These are phyloP conservation scores for Hypselothyrea guttata DNA, from an alignment of 2,888 invertebrate species.

Conservation along the genomic window DNA sequence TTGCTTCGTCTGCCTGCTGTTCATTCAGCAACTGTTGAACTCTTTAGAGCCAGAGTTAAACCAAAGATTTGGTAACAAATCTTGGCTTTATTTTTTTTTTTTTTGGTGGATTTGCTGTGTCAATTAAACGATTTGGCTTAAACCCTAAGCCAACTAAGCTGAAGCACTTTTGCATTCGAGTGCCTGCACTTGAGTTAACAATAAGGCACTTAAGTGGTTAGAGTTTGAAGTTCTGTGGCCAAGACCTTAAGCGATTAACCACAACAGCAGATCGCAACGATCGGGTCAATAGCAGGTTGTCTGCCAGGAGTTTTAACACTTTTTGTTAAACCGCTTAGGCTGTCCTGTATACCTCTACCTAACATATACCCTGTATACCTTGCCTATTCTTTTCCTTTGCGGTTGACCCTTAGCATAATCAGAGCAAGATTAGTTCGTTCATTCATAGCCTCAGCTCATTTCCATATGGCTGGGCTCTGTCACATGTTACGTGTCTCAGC, in stretches of 20 bases:
- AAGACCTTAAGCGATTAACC: conserved; percentile 62
- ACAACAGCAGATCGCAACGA: no score
- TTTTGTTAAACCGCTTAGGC: conserved; percentile 51
- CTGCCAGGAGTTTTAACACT: conserved; percentile 53
- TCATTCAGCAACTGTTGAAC: conserved; percentile 34
- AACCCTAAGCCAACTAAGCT: conserved; percentile 27
- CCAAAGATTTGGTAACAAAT: conserved; percentile 26
- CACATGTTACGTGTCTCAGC: no score
- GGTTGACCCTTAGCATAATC: conserved; percentile 39
- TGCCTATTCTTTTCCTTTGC: conserved; percentile 9
- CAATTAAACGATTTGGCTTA: conserved; percentile 55
- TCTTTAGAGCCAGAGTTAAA: conserved; percentile 1
- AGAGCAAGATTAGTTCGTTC: conserved; percentile 26
- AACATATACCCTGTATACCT: no score
- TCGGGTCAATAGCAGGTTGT: no score
- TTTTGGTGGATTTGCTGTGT: conserved; percentile 31
- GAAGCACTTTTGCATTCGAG: conserved; percentile 48
- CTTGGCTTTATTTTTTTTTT: conserved; percentile 17
- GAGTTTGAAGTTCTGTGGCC: conserved; percentile 50
- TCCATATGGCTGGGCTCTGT: conserved; percentile 22
- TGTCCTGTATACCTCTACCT: no score
- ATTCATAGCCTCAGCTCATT: conserved; percentile 36
- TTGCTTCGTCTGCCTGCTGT: conserved; percentile 3
- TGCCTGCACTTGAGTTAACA: conserved; percentile 63
- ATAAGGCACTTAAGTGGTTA: conserved; percentile 62